Evolutionary conservation across 1,140 invertebrate species (phyloP).

Genomic region (Drosophila hydei): DNA sequence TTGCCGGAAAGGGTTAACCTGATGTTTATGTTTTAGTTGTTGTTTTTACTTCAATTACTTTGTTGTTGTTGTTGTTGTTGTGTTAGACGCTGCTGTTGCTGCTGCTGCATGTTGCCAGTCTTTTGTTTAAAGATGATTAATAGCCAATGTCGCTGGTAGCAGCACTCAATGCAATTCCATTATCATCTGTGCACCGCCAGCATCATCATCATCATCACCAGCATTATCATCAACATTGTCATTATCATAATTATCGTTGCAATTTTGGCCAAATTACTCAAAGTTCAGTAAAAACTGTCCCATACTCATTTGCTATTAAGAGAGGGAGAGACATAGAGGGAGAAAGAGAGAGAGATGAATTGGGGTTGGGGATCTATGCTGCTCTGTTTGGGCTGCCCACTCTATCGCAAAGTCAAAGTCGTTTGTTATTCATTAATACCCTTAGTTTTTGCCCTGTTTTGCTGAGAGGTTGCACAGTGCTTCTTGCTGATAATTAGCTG

Average conservation of each 20-base stretch:
- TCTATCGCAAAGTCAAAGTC: constrained; percentile 66
- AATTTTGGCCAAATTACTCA: constrained; percentile 76
- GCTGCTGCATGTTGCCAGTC: constrained; percentile 57
- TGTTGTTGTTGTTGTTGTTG: constrained; percentile 42
- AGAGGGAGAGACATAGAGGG: neutral
- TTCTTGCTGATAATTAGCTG: constrained; percentile 78
- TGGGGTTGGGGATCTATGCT: constrained; percentile 3
- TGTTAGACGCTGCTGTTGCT: constrained; percentile 23
- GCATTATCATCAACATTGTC: constrained; percentile 12
- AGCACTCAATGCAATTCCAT: constrained; percentile 73
- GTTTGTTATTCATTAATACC: constrained; percentile 82
- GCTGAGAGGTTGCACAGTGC: constrained; percentile 65
- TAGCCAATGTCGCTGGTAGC: constrained; percentile 77
- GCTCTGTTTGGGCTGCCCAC: constrained; percentile 27
- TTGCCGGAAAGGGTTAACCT: constrained; percentile 75
- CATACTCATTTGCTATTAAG: neutral
- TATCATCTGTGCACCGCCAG: constrained; percentile 55
- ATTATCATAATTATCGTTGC: constrained; percentile 40
- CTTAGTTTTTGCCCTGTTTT: constrained; percentile 72
- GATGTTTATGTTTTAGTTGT: constrained; percentile 79
- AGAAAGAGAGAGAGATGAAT: neutral
- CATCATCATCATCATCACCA: constrained; percentile 33
- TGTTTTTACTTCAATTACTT: constrained; percentile 28
- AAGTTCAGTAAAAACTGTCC: constrained; percentile 56
- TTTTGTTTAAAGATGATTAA: constrained; percentile 82